A percentile compares a stretch with the other conserved stretches of the same genome.
Conservation (phyloP, 2,797 vertebrate genomes). For the Manis crassicaudata region DNA sequence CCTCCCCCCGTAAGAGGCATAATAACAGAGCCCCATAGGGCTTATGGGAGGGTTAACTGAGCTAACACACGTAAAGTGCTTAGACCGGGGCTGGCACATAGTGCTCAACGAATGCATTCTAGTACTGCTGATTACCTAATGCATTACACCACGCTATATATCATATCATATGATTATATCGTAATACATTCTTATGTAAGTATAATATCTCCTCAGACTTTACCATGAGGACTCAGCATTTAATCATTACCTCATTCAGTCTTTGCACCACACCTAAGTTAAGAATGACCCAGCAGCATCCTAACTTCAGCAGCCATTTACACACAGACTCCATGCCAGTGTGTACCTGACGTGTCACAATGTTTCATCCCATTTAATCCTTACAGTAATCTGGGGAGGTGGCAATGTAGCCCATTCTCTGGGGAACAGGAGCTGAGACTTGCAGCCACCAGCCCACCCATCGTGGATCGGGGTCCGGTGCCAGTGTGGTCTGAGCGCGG, state of each 20-base stretch:
- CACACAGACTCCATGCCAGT: neutral
- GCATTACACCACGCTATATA: neutral
- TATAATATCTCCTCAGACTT: neutral
- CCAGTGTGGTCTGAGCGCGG: neutral
- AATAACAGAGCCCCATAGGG: neutral
- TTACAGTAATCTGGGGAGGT: neutral
- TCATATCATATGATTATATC: neutral
- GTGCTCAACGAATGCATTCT: neutral
- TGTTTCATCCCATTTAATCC: neutral
- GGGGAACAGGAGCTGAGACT: neutral
- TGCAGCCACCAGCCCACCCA: fast-evolving
- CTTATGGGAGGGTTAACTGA: neutral
- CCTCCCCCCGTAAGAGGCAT: neutral
- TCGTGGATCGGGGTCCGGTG: neutral
- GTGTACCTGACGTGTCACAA: fast-evolving
- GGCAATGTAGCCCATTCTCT: neutral
- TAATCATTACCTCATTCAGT: neutral
- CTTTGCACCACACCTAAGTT: neutral
- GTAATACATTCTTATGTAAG: neutral
- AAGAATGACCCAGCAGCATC: neutral
- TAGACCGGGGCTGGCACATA: neutral
- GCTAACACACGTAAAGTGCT: neutral
- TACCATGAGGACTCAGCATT: neutral
- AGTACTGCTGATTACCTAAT: neutral
- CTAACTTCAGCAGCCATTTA: neutral